phyloP scores from a whole-genome alignment of 2,113 vertebrate species.

The zebrafish (Danio rerio) region DNA sequence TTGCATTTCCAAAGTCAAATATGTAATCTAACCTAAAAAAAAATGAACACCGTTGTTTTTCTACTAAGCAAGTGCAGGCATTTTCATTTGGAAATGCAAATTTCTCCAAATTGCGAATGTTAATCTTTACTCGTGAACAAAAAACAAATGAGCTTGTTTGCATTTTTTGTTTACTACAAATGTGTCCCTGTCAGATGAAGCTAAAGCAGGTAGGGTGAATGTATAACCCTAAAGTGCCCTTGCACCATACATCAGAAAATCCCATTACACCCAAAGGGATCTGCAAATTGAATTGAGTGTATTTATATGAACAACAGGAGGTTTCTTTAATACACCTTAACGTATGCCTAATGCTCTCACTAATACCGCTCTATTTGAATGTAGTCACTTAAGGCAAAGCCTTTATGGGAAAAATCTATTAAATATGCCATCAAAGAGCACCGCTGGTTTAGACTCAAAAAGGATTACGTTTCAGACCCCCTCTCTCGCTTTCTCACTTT shows the following conservation, averaged over 20 bases:
- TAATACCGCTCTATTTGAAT: slow-evolving; percentile 72
- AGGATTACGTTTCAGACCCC: slow-evolving; percentile 57
- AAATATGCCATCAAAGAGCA: slow-evolving; percentile 57
- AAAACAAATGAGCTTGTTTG: no score
- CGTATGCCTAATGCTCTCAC: slow-evolving; percentile 80
- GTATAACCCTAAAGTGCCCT: background rate
- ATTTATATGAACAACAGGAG: slow-evolving; percentile 86
- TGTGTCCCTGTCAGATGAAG: no score
- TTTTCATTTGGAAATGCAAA: no score
- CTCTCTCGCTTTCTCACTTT: slow-evolving; percentile 1
- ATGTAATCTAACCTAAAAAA: no score
- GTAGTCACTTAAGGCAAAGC: slow-evolving; percentile 70
- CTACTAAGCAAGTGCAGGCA: no score
- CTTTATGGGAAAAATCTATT: slow-evolving; percentile 76
- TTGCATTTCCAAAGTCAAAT: no score
- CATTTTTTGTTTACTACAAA: no score
- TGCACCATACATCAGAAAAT: slow-evolving; percentile 74
- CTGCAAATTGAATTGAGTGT: slow-evolving; percentile 87
- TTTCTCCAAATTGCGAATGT: no score
- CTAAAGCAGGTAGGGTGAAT: background rate
- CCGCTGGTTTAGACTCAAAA: slow-evolving; percentile 46
- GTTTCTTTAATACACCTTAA: slow-evolving; percentile 89
- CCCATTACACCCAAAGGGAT: slow-evolving; percentile 87
- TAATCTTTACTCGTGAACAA: no score
- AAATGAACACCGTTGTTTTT: no score